These are phyloP conservation scores for Erebia epiphron DNA, from an alignment of 2,888 invertebrate genomes.

Conservation along the genomic window DNA sequence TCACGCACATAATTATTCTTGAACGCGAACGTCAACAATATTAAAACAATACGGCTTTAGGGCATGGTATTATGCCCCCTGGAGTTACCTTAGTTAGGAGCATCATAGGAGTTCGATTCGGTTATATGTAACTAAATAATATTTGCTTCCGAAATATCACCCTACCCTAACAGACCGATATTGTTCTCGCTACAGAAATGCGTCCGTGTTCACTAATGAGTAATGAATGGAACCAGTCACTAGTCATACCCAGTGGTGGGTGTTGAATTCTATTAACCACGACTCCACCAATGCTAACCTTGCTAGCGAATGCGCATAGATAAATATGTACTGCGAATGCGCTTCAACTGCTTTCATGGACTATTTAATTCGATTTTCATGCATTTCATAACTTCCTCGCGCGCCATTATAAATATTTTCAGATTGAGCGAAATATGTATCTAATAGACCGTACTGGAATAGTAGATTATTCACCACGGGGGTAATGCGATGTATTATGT, in stretches of 20 bases:
- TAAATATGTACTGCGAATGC: too few species aligned
- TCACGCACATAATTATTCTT: too few species aligned
- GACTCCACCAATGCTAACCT: conserved; percentile 7
- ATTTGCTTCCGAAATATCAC: conserved; percentile 1
- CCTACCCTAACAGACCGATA: conserved; percentile 22
- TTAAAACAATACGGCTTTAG: too few species aligned
- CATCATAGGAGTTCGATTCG: too few species aligned
- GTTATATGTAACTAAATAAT: too few species aligned
- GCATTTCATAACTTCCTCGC: conserved; percentile 18
- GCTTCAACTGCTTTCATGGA: conserved; percentile 22
- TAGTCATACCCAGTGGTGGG: conserved; percentile 24
- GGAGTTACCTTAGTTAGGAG: too few species aligned
- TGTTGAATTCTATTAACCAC: conserved; percentile 26
- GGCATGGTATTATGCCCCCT: too few species aligned
- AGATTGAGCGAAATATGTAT: background rate
- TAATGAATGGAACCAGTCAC: conserved; percentile 33
- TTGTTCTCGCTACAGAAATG: conserved; percentile 21
- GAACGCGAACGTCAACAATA: too few species aligned
- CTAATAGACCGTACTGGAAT: too few species aligned
- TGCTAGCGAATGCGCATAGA: conserved; percentile 21
- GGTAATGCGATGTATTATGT: too few species aligned
- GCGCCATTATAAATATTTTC: background rate
- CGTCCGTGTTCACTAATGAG: conserved; percentile 26
- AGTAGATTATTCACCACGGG: too few species aligned
- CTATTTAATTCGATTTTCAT: conserved; percentile 25